These are phyloP conservation scores for Drosophila nigricruria DNA, from an alignment of 2,888 invertebrate species.

Conservation along the genomic window DNA sequence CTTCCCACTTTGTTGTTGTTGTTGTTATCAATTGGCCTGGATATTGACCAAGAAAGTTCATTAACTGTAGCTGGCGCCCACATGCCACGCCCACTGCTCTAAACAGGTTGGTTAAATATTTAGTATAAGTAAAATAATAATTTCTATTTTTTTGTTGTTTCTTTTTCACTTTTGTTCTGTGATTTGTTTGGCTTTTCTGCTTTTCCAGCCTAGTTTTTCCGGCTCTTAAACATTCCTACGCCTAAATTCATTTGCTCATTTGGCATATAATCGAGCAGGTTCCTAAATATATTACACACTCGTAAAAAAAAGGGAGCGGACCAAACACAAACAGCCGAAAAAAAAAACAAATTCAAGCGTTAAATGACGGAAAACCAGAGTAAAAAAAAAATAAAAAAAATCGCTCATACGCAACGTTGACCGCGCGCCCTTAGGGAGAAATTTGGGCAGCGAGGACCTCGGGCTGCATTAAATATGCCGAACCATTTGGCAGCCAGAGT, in stretches of 20 bases:
- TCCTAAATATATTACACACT: conserved; percentile 23
- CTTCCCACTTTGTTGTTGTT: conserved; percentile 33
- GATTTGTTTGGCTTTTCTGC: conserved; percentile 37
- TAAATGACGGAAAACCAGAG: conserved; percentile 17
- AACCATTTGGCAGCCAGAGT: conserved; percentile 50
- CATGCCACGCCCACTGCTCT: conserved; percentile 4
- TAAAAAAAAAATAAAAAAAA: conserved; percentile 33
- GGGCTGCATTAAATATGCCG: conserved; percentile 67
- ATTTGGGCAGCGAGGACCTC: background rate
- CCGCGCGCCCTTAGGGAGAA: conserved; percentile 16
- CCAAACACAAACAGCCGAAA: background rate
- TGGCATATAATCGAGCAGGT: conserved; percentile 46
- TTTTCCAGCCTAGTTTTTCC: conserved; percentile 12
- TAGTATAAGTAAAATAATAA: conserved; percentile 13
- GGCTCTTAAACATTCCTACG: conserved; percentile 45
- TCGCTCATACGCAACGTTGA: conserved; percentile 69
- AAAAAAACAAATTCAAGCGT: conserved; percentile 10
- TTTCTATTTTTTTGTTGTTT: background rate
- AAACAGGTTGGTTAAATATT: conserved; percentile 44
- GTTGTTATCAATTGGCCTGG: conserved; percentile 39
- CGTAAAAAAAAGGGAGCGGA: conserved; percentile 43
- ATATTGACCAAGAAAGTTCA: conserved; percentile 63
- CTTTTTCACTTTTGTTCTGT: conserved; percentile 25
- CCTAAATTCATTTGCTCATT: conserved; percentile 59
- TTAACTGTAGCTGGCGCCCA: conserved; percentile 26